These are phyloP conservation scores for Callopanchax toddi DNA, from an alignment of 2,113 vertebrate species.

Conservation along the genomic window DNA sequence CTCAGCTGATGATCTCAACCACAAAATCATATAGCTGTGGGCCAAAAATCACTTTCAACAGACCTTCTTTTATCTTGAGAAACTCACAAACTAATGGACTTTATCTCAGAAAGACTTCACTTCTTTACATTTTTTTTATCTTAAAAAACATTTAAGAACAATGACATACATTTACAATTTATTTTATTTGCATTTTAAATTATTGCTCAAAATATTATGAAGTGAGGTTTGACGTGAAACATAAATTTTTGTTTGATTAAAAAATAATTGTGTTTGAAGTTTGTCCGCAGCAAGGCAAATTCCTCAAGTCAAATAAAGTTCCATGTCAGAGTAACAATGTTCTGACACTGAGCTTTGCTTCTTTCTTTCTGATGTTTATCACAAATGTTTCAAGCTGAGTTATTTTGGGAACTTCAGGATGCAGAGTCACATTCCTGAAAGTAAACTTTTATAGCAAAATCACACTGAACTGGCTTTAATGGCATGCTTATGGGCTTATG, in stretches of 20 bases:
- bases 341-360: neutral
- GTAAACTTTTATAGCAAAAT: constrained; percentile 26
- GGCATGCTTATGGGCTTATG: constrained; percentile 2
- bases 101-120: no score
- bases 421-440: constrained; percentile 8
- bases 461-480: constrained; percentile 21
- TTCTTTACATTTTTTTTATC: no score
- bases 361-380: constrained; percentile 16
- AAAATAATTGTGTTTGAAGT: neutral
- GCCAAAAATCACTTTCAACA: no score
- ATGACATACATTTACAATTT: no score
- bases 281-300: neutral
- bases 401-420: neutral
- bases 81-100: no score
- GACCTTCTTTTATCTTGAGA: no score
- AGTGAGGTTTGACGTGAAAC: neutral
- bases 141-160: no score
- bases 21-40: no score
- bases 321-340: neutral
- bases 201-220: neutral
- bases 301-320: neutral
- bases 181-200: no score
- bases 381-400: constrained; percentile 9
- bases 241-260: neutral
- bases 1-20: no score